phyloP scores from a whole-genome alignment of 2,797 vertebrate genomes.

The Sciurus vulgaris region DNA sequence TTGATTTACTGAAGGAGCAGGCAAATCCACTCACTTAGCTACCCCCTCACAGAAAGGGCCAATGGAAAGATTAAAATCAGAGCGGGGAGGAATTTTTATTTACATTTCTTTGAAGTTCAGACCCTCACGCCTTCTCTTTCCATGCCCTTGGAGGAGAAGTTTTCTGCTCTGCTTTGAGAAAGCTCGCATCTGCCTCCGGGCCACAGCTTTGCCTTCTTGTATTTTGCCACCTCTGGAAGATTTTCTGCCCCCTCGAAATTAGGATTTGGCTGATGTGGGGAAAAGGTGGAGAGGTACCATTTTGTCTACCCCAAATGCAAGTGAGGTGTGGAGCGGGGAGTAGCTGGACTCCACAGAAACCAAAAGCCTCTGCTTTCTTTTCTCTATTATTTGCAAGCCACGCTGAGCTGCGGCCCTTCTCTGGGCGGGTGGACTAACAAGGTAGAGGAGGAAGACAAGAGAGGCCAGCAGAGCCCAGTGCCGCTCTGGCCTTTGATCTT shows the following conservation, averaged over 20 bases:
- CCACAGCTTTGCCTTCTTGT: conserved; percentile 54
- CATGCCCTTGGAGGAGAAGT: conserved; percentile 26
- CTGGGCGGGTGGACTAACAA: not conserved
- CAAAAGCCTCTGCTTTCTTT: not conserved
- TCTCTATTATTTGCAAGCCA: not conserved
- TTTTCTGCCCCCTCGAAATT: conserved; percentile 76
- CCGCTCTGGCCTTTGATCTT: not conserved
- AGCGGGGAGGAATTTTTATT: conserved; percentile 79
- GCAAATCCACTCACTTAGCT: conserved; percentile 75
- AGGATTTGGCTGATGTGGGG: conserved; percentile 29
- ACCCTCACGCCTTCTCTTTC: conserved; percentile 33
- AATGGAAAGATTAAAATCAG: conserved; percentile 83
- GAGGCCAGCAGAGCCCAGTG: not conserved
- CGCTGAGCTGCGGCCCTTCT: not conserved
- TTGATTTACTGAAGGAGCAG: conserved; percentile 75
- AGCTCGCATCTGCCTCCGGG: conserved; percentile 79
- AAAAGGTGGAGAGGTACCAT: not conserved
- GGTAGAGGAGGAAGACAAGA: not conserved
- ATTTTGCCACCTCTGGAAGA: conserved; percentile 74
- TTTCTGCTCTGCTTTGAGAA: conserved; percentile 76
- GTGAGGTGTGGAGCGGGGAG: no score
- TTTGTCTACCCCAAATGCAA: not conserved
- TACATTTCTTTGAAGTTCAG: conserved; percentile 86
- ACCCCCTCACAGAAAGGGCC: conserved; percentile 78
- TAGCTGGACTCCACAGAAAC: not conserved